Conservation (phyloP, 2,797 vertebrate species). For the Pseudochaenichthys georgianus region DNA sequence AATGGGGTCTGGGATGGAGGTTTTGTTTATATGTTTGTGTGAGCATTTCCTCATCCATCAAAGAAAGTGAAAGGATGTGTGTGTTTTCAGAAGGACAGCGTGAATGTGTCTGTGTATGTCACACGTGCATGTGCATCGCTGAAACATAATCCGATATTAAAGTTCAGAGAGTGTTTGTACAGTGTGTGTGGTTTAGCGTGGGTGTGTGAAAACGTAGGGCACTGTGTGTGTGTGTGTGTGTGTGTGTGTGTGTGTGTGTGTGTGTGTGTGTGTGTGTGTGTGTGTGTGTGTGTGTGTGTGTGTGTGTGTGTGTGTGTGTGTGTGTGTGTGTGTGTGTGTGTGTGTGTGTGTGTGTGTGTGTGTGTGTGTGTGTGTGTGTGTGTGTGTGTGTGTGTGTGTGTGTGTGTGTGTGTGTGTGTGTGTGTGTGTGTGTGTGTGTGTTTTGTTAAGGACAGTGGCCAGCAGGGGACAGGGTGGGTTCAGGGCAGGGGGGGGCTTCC, state of each 20-base stretch:
- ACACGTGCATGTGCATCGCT: conserved; percentile 44
- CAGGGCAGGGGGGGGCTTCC: conserved; percentile 89
- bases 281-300: conserved; percentile 37
- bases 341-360: conserved; percentile 33
- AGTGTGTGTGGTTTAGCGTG: conserved; percentile 57
- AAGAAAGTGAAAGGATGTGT: conserved; percentile 84
- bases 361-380: conserved; percentile 48
- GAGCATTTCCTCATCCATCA: conserved; percentile 81
- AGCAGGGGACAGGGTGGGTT: conserved; percentile 88
- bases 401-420: conserved; percentile 48
- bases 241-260: conserved; percentile 35
- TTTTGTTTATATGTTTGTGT: conserved; percentile 79
- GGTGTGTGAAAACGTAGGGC: conserved; percentile 49
- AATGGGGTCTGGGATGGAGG: conserved; percentile 64
- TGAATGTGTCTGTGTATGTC: conserved; percentile 44
- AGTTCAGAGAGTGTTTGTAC: conserved; percentile 75
- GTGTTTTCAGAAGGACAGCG: conserved; percentile 71
- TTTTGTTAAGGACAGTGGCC: conserved; percentile 79
- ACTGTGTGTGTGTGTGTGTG: conserved; percentile 39
- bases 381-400: conserved; percentile 72
- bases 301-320: conserved; percentile 36
- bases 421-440: conserved; percentile 69
- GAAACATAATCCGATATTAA: conserved; percentile 78
- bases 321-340: too few species aligned
- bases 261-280: conserved; percentile 35